Percentiles rank a stretch among this genome's conserved stretches.
phyloP scores from a whole-genome alignment of 2,888 invertebrate genomes.

The Mayetiola destructor region DNA sequence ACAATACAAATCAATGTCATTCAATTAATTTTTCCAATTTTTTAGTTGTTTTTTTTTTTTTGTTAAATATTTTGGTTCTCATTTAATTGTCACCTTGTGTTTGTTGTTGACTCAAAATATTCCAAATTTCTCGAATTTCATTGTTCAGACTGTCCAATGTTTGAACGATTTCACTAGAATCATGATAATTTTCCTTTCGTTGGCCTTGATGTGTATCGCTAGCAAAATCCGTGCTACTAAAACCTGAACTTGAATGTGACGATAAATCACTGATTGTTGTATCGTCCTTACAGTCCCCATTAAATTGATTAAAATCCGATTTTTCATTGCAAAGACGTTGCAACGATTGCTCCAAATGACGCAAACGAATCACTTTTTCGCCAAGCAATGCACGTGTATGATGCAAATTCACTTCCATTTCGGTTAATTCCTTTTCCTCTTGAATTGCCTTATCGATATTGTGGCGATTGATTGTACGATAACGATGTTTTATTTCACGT shows the following conservation, averaged over 20 bases:
- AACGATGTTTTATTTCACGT: slow-evolving; percentile 39
- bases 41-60: slow-evolving; percentile 26
- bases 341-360: slow-evolving; percentile 65
- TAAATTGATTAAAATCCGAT: slow-evolving; percentile 25
- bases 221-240: slow-evolving; percentile 52
- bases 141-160: slow-evolving; percentile 54
- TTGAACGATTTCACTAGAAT: slow-evolving; percentile 53
- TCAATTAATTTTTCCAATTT: too few relatives aligned
- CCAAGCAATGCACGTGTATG: slow-evolving; percentile 64
- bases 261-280: slow-evolving; percentile 52
- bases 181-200: slow-evolving; percentile 39
- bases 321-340: slow-evolving; percentile 39
- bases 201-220: slow-evolving; percentile 37
- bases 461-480: slow-evolving; percentile 26
- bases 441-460: slow-evolving; percentile 36
- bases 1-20: too few relatives aligned
- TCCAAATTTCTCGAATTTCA: slow-evolving; percentile 55
- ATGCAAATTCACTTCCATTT: slow-evolving; percentile 70
- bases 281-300: slow-evolving; percentile 37
- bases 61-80: not conserved
- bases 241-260: slow-evolving; percentile 41
- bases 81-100: slow-evolving; percentile 22
- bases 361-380: slow-evolving; percentile 65
- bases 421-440: slow-evolving; percentile 70
- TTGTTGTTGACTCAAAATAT: slow-evolving; percentile 47